Conservation (phyloP, 2,113 vertebrate species). For the Hydropotes inermis region DNA sequence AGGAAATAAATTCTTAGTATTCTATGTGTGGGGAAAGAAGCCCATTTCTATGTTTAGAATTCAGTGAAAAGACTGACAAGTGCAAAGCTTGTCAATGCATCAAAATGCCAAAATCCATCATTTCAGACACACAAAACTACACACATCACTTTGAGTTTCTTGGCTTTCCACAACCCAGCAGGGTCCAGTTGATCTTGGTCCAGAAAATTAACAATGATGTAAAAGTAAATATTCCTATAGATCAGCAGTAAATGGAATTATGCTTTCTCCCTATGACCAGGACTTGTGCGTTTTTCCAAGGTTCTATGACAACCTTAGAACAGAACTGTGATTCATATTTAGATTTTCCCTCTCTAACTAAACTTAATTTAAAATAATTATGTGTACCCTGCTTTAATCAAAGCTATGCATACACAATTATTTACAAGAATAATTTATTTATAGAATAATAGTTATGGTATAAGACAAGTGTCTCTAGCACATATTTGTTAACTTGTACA, state of each 20-base stretch:
- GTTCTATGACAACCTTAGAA: not conserved
- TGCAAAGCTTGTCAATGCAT: constrained; percentile 28
- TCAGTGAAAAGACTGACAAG: constrained; percentile 10
- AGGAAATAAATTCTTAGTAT: constrained; percentile 40
- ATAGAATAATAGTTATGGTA: not conserved
- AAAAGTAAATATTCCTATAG: constrained; percentile 22
- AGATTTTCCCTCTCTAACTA: constrained; percentile 3
- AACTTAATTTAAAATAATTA: constrained; percentile 26
- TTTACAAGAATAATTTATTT: not conserved
- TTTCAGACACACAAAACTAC: not conserved
- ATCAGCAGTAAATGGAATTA: constrained; percentile 7
- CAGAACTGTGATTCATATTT: not conserved
- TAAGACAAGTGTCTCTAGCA: not conserved
- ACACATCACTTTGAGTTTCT: constrained; percentile 2
- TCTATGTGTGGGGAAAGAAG: constrained; percentile 9
- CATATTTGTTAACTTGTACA: not conserved
- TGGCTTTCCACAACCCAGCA: not conserved
- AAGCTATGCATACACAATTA: constrained; percentile 6
- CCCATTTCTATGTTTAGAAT: constrained; percentile 35
- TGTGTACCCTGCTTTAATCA: not conserved
- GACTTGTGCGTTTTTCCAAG: not conserved
- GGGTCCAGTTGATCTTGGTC: not conserved
- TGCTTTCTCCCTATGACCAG: not conserved
- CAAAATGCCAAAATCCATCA: constrained; percentile 30
- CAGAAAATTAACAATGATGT: constrained; percentile 27